phyloP scores from a whole-genome alignment of 1,140 invertebrate genomes.

The Apocrypta bakeri region DNA sequence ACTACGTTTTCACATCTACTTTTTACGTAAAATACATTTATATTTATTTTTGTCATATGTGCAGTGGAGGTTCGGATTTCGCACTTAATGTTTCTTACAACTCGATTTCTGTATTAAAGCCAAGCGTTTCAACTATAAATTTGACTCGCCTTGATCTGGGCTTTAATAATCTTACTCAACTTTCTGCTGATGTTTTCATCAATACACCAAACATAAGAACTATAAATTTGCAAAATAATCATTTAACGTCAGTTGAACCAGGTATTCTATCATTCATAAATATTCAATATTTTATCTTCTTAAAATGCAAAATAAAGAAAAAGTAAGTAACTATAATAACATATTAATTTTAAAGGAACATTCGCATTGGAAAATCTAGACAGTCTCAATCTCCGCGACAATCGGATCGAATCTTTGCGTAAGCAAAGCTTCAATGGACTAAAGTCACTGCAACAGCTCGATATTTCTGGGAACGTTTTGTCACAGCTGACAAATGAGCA shows the following conservation, averaged over 20 bases:
- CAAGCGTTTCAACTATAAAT: conserved; percentile 62
- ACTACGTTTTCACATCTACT: neutral
- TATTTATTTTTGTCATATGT: neutral
- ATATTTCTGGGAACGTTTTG: conserved; percentile 86
- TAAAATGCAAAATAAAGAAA: neutral
- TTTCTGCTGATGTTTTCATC: conserved; percentile 80
- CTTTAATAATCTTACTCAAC: conserved; percentile 81
- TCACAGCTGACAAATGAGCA: conserved; percentile 86
- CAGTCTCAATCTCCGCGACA: conserved; percentile 83
- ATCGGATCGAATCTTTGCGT: conserved; percentile 82
- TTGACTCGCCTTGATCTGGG: conserved; percentile 81
- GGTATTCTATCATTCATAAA: conserved; percentile 57
- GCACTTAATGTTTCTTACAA: conserved; percentile 71
- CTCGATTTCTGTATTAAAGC: conserved; percentile 64
- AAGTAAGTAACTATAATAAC: too few species aligned
- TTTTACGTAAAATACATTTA: neutral
- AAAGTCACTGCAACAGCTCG: conserved; percentile 83
- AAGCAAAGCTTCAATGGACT: conserved; percentile 85
- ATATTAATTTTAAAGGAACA: conserved; percentile 57
- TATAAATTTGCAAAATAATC: conserved; percentile 82
- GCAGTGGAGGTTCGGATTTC: conserved; percentile 67
- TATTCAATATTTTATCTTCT: neutral
- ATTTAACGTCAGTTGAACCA: conserved; percentile 72
- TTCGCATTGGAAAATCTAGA: conserved; percentile 79
- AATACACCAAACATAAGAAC: conserved; percentile 79